Evolutionary conservation across 2,113 vertebrate species (phyloP).

Genomic region (Gavialis gangeticus): DNA sequence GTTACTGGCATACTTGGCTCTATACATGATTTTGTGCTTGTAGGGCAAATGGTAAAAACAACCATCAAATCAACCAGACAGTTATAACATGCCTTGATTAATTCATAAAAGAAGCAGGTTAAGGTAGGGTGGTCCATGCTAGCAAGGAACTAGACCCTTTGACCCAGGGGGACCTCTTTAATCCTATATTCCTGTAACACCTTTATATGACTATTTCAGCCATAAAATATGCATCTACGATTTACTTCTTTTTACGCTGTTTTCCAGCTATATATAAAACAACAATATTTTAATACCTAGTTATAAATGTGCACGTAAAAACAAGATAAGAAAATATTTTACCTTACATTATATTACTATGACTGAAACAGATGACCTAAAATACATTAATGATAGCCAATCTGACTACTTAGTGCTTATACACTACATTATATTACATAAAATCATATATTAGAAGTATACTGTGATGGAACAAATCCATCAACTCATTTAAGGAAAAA

Average conservation of each 20-base stretch:
- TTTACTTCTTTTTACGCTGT: background rate
- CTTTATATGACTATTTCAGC: background rate
- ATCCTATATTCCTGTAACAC: background rate
- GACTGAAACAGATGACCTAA: background rate
- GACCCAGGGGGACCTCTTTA: too few relatives aligned
- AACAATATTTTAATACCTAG: background rate
- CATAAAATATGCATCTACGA: background rate
- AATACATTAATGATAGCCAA: background rate
- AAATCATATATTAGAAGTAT: background rate
- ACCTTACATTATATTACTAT: background rate
- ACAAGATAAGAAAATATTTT: background rate
- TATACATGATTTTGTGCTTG: background rate
- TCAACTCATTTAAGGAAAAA: background rate
- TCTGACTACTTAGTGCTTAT: background rate
- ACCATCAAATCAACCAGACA: background rate
- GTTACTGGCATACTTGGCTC: background rate
- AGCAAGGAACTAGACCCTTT: too few relatives aligned
- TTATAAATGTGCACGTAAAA: background rate
- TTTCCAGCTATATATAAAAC: background rate
- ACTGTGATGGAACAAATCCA: background rate
- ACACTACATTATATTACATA: background rate
- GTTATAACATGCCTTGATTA: too few relatives aligned
- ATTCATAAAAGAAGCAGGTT: too few relatives aligned
- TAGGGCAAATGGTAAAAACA: background rate
- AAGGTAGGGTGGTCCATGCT: too few relatives aligned